Percentiles rank a stretch among this genome's conserved stretches.
Conservation (phyloP, 2,113 vertebrate species). For the Nestor notabilis region DNA sequence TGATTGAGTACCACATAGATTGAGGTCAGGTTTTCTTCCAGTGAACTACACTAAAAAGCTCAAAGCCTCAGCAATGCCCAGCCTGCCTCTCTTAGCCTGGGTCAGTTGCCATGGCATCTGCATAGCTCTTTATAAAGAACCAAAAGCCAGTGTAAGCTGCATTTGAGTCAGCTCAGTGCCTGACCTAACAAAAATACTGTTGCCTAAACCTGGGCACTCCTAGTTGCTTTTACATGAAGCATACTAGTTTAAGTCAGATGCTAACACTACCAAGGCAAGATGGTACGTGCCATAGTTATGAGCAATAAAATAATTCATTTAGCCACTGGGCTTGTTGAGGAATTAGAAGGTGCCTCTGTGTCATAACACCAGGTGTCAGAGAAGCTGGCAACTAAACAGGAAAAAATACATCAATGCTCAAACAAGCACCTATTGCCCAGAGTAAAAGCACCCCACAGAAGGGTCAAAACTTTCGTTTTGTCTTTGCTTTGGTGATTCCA, state of each 20-base stretch:
- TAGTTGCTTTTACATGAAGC: not conserved
- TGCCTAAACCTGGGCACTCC: not conserved
- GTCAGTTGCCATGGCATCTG: conserved; percentile 27
- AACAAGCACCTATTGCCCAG: not conserved
- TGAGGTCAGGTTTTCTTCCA: not conserved
- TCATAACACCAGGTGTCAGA: not conserved
- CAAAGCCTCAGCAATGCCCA: not conserved
- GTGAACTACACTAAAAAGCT: not conserved
- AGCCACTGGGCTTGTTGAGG: not conserved
- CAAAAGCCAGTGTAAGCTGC: not conserved
- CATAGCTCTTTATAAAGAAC: not conserved
- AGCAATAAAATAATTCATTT: not conserved
- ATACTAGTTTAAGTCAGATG: not conserved
- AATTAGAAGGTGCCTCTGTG: not conserved
- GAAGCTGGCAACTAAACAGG: not conserved
- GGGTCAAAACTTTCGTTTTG: not conserved
- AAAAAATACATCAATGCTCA: not conserved
- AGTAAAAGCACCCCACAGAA: not conserved
- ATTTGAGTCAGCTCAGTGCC: not conserved
- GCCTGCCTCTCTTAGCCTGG: not conserved
- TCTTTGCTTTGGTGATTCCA: not conserved
- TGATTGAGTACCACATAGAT: not conserved
- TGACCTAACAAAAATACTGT: not conserved
- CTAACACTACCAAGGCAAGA: not conserved
- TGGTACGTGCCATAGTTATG: not conserved